Evolutionary conservation across 2,888 invertebrate species (phyloP).

Genomic region (Drosophila greeni): DNA sequence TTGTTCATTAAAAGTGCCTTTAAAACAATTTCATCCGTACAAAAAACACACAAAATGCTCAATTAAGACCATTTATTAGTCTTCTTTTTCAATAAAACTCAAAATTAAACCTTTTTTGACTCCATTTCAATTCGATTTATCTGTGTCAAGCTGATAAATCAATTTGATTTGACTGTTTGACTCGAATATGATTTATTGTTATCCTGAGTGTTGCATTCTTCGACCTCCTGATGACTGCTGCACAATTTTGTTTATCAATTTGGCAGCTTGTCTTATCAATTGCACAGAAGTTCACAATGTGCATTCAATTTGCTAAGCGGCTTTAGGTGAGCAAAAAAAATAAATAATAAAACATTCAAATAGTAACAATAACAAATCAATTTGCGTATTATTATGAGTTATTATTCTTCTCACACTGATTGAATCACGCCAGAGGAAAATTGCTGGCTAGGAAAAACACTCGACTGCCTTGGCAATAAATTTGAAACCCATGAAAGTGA

Average conservation of each 20-base stretch:
- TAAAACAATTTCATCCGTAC: neutral
- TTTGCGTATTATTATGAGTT: conserved; percentile 26
- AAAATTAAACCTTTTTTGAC: neutral
- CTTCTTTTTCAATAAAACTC: neutral
- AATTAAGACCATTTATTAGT: neutral
- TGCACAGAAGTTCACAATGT: conserved; percentile 20
- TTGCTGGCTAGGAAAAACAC: conserved; percentile 14
- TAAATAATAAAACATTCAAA: neutral
- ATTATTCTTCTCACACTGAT: conserved; percentile 28
- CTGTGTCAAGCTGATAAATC: conserved; percentile 41
- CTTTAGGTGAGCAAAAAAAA: conserved; percentile 16
- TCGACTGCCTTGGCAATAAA: conserved; percentile 32
- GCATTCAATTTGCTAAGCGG: conserved; percentile 42
- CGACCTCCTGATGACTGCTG: neutral
- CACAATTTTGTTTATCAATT: conserved; percentile 20
- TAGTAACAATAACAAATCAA: conserved; percentile 33
- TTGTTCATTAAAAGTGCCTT: too few relatives aligned
- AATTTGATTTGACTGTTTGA: conserved; percentile 39
- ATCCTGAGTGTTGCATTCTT: conserved; percentile 18
- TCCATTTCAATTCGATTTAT: conserved; percentile 36
- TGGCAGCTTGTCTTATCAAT: conserved; percentile 34
- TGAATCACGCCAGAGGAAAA: conserved; percentile 22
- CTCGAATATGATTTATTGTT: conserved; percentile 41
- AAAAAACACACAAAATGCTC: neutral
- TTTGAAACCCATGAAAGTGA: conserved; percentile 17